These are phyloP conservation scores for Philonicus albiceps DNA, from an alignment of 2,888 invertebrate species.

Conservation along the genomic window DNA sequence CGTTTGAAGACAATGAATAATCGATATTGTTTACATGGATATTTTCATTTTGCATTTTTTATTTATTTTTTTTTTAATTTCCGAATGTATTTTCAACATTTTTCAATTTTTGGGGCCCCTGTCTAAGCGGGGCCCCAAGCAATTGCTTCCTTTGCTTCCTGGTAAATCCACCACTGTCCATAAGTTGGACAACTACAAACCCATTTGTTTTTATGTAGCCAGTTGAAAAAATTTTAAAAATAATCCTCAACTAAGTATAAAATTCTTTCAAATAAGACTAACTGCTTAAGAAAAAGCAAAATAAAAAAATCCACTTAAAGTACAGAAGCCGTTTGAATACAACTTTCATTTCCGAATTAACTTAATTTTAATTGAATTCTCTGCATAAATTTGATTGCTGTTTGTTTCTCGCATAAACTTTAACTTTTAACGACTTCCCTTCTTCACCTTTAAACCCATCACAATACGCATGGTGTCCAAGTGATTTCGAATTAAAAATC, in stretches of 20 bases:
- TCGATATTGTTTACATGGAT: too few relatives aligned
- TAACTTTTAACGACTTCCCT: slow-evolving; percentile 15
- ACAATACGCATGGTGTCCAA: not conserved
- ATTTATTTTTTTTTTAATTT: too few relatives aligned
- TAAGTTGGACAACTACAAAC: too few relatives aligned
- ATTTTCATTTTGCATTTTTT: too few relatives aligned
- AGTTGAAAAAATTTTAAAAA: not conserved
- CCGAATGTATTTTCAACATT: too few relatives aligned
- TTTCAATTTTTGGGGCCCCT: too few relatives aligned
- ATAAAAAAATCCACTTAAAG: not conserved
- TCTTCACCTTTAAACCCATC: slow-evolving; percentile 17
- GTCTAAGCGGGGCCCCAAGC: too few relatives aligned
- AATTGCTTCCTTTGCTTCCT: too few relatives aligned
- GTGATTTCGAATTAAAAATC: slow-evolving; percentile 1
- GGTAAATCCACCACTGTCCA: too few relatives aligned
- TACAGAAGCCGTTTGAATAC: not conserved
- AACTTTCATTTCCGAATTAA: not conserved
- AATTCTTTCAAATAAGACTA: not conserved
- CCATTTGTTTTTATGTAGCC: not conserved
- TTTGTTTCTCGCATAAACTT: not conserved
- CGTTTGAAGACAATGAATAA: too few relatives aligned
- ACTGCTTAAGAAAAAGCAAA: not conserved
- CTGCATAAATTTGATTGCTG: not conserved
- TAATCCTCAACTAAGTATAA: not conserved
- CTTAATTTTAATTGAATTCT: slow-evolving; percentile 3